Evolutionary conservation across 2,797 vertebrate species (phyloP), one percentile per base, ranked within the genome.

Genomic region (Remorina albescens): DNA sequence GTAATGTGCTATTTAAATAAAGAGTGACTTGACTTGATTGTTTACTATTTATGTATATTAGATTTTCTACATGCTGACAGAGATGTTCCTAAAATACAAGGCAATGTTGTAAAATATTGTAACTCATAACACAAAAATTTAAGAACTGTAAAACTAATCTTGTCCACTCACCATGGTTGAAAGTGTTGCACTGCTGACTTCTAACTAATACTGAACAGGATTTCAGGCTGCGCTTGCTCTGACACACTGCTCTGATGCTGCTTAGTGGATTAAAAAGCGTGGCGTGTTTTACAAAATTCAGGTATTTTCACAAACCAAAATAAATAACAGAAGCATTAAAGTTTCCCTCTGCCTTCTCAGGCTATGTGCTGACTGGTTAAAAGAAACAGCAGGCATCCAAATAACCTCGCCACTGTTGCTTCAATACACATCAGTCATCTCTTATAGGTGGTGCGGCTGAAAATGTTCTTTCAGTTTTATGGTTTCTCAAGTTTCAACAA

Each of bases 201-300:
- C 16, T 46, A 36, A 56, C 36, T 66, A 37, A 34, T 75, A 34
- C 34, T 57, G 15, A 58, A 47, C 59, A 47, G 34, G 15, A 58
- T 62, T 80, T 58, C 57, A 50, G 70, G 53, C 23, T 74, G 44
- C 60, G 62, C 64, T 60, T 70, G 49, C 42, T 11, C 46, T 26
- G 18, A 42, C 36, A 41, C 15, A 42, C 28, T n/a, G n/a, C n/a
- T n/a, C n/a, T n/a, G 53, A 49, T 44, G 34, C 13, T 51, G 61
- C 34, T 76, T 11, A 41, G 16, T 63, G 42, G 39, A 49, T 54
- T 60, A 74, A 71, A n/a, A 67, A 56, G 44, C 44, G 19, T 19
- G 18, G 46, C 23, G 10, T 49, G 15, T 28, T 51, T 51, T 26
- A 51, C 25, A 19, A 13, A 28, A 18, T 30, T 53, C 28, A 4